These are phyloP conservation scores for Cryptoblepharus egeriae DNA, from an alignment of 2,797 vertebrate species.

Conservation along the genomic window DNA sequence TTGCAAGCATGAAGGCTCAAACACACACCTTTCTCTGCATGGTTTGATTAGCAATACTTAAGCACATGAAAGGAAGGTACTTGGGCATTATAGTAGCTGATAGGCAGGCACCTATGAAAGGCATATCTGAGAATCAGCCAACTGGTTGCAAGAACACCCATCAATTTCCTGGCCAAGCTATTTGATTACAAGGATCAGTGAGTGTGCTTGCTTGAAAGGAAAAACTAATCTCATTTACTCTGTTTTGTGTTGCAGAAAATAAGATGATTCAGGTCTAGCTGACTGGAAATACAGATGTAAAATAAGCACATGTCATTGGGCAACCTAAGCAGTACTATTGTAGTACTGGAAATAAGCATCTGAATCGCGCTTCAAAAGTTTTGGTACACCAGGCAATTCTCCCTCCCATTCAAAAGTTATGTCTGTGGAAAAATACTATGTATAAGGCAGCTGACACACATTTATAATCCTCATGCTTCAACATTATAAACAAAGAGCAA, in stretches of 20 bases:
- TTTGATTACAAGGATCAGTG: background rate
- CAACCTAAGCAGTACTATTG: background rate
- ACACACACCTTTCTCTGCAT: background rate
- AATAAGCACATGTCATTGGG: background rate
- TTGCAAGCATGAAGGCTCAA: background rate
- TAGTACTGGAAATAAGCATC: background rate
- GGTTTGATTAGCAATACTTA: background rate
- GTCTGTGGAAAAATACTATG: background rate
- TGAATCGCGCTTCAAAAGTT: background rate
- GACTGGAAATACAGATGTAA: background rate
- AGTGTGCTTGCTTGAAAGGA: background rate
- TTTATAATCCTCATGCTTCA: background rate
- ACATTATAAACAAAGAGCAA: slow-evolving; percentile 33
- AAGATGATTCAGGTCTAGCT: background rate
- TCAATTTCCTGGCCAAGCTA: background rate
- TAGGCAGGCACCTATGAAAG: background rate
- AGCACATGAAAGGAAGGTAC: background rate
- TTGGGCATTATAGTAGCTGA: background rate
- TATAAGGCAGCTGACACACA: background rate
- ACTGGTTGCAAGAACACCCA: background rate
- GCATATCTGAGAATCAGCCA: background rate
- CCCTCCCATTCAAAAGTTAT: too few species aligned
- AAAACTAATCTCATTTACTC: background rate
- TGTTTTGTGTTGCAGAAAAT: background rate
- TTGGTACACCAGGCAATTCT: background rate